Conservation (phyloP, 2,888 invertebrate species). For the Agapetus fuscipes region DNA sequence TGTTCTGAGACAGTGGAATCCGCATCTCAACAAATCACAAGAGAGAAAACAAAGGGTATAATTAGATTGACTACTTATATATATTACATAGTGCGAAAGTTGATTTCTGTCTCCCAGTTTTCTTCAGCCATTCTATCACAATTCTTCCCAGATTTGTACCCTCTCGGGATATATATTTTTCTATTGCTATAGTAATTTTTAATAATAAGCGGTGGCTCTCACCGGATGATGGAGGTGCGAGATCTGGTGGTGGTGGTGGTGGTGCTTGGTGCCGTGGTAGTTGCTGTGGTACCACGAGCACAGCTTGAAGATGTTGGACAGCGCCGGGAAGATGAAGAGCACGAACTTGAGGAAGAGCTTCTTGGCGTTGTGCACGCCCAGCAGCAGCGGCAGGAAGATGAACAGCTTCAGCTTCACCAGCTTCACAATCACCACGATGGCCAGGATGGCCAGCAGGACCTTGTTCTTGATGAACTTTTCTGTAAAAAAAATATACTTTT, state of each 20-base stretch:
- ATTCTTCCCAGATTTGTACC: too few species aligned
- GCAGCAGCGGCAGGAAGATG: constrained; percentile 66
- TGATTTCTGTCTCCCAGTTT: too few species aligned
- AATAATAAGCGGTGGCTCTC: too few species aligned
- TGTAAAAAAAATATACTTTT: constrained; percentile 38
- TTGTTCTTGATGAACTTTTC: constrained; percentile 70
- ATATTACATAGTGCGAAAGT: too few species aligned
- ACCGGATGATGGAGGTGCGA: constrained; percentile 66
- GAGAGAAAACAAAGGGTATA: too few species aligned
- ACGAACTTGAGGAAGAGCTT: constrained; percentile 72
- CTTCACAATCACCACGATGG: constrained; percentile 67
- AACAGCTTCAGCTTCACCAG: constrained; percentile 70
- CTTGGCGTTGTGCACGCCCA: constrained; percentile 75
- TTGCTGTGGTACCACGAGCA: constrained; percentile 74
- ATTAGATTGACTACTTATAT: too few species aligned
- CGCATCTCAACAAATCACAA: too few species aligned
- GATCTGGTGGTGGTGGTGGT: constrained; percentile 74
- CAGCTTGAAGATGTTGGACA: constrained; percentile 74
- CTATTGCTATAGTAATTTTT: too few species aligned
- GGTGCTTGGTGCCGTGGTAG: constrained; percentile 63
- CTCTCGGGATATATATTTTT: too few species aligned
- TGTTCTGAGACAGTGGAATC: too few species aligned
- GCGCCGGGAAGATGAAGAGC: constrained; percentile 71
- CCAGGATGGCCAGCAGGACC: constrained; percentile 62
- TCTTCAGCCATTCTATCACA: too few species aligned